Evolutionary conservation across 2,797 vertebrate genomes (phyloP), one percentile per base, ranked within the genome.

Genomic region (Gadopsis bispinosus): DNA sequence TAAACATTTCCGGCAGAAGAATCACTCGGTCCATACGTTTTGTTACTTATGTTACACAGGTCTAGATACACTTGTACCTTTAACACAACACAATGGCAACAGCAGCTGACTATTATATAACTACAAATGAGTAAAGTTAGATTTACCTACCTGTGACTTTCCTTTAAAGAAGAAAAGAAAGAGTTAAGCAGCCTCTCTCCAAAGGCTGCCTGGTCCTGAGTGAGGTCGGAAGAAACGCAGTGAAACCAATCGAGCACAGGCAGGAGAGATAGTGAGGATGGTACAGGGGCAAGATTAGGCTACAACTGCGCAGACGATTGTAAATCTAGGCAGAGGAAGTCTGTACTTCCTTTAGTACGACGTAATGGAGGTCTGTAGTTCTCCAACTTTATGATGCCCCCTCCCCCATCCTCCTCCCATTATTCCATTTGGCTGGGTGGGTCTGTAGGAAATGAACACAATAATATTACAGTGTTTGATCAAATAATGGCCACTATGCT

Each of bases 131-230:
- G 11, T 45, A 35, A 29, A 37, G 13, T 7, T 2, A 66, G 13
- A 60, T 35, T 13, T 37, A 59, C 83, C 4, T 75, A 81, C 82
- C 66, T 75, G 17, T 62, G 3, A 19, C 1, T 20, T 17, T 47
- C 16, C 45, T 39, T 39, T 39, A 3, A 39, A 39, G 10, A 39
- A 47, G 17, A 17, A 47, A 45, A 43, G 16, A 33, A n/a, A 60
- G 4, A 26, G 58, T 22, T 8, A 51, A n/a, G 10, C 6, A 48
- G 19, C 26, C 4, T 70, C 10, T 63, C 14, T 67, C 29, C n/a
- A 33, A 26, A 17, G 39, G 50, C 26, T 39, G 53, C 20, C 19
- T 31, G 19, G n/a, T 48, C 50, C 70, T 20, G 20, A 51, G 19
- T 5, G 20, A 64, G 5, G 19, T 2, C 16, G 14, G 5, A 20